A percentile compares a stretch with the other conserved stretches of the same genome.
phyloP scores from a whole-genome alignment of 2,888 invertebrate species.

The Thysanoteuthis rhombus region DNA sequence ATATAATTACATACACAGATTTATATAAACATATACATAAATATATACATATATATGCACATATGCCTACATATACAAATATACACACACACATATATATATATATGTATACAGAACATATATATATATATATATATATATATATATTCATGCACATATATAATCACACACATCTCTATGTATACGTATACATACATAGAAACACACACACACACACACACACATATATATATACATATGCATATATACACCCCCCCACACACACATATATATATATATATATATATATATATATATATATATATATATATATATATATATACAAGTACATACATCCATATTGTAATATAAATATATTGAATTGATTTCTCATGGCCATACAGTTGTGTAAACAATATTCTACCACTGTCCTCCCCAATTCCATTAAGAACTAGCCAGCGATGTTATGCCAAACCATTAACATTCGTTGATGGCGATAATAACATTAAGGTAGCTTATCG shows the following conservation, averaged over 20 bases:
- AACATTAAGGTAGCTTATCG: neutral
- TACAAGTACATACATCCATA: neutral
- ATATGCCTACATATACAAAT: neutral
- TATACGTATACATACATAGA: neutral
- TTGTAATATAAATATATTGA: neutral
- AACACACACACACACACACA: neutral
- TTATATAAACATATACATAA: neutral
- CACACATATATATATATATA: neutral
- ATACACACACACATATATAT: neutral
- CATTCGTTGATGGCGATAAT: neutral
- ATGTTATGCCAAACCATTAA: neutral
- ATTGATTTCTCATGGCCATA: neutral
- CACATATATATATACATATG: neutral
- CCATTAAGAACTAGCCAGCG: neutral
- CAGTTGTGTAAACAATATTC: neutral
- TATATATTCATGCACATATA: neutral
- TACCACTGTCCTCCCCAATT: neutral
- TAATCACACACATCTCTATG: neutral
- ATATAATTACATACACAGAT: neutral
- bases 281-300: neutral
- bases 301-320: neutral
- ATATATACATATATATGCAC: slow-evolving; percentile 1
- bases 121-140: neutral
- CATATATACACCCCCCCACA: neutral
- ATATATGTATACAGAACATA: neutral